A percentile compares a stretch with the other conserved stretches of the same genome.
Conservation (phyloP, 2,113 vertebrate genomes). For the Circaetus gallicus region DNA sequence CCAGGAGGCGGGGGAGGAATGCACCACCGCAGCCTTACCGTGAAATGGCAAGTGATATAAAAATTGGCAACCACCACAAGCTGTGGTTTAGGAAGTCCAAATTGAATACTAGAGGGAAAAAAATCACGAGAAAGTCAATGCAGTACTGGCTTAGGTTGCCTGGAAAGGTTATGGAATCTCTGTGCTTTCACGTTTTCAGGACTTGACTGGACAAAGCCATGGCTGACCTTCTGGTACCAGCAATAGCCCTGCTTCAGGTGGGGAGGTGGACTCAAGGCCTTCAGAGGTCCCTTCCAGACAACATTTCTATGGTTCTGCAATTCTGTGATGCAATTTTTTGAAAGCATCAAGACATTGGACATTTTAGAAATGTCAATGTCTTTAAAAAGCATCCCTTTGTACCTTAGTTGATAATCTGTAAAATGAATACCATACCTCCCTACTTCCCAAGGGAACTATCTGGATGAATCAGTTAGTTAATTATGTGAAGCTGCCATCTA, state of each 20-base stretch:
- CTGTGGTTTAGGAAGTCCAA: background rate
- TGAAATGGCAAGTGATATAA: background rate
- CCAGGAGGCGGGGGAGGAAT: too few relatives aligned
- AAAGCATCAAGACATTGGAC: background rate
- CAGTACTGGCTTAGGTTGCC: background rate
- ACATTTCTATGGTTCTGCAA: background rate
- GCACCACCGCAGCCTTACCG: background rate
- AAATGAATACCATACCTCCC: background rate
- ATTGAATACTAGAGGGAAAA: background rate
- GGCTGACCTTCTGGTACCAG: background rate
- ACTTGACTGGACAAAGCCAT: background rate
- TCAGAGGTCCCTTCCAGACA: background rate
- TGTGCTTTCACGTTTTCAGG: background rate
- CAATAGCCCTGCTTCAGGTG: background rate
- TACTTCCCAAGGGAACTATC: background rate
- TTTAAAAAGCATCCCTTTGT: background rate
- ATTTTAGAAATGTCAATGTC: background rate
- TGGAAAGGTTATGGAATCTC: background rate
- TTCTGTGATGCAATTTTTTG: background rate
- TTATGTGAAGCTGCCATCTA: background rate
- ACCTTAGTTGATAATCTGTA: background rate
- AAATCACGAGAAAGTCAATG: background rate
- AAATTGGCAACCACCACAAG: background rate
- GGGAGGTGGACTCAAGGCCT: background rate
- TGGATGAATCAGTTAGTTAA: background rate